Evolutionary conservation across 2,888 invertebrate genomes (phyloP).

Genomic region (Amphimallon solstitiale): DNA sequence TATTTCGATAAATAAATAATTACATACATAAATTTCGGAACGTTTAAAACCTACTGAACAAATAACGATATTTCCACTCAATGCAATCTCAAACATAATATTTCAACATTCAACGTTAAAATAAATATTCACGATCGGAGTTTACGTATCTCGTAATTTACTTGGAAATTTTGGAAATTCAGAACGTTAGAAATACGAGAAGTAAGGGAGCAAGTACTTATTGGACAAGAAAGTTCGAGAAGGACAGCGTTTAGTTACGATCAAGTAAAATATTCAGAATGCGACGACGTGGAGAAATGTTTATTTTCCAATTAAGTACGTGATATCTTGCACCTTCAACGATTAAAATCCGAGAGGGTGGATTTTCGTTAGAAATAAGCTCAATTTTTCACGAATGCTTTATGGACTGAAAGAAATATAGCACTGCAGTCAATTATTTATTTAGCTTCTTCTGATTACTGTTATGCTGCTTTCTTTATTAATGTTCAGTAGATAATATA

Average conservation of each 20-base stretch:
- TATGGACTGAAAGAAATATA: too few relatives aligned
- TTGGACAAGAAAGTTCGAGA: background rate
- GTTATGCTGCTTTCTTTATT: too few relatives aligned
- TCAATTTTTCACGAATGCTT: too few relatives aligned
- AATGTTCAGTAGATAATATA: too few relatives aligned
- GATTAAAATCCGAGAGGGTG: too few relatives aligned
- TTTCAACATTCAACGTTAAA: background rate
- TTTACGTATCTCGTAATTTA: background rate
- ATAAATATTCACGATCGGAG: background rate
- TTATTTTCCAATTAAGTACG: background rate
- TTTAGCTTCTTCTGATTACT: too few relatives aligned
- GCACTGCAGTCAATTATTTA: too few relatives aligned
- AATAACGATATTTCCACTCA: too few relatives aligned
- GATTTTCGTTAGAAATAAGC: too few relatives aligned
- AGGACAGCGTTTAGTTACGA: background rate
- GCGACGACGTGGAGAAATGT: background rate
- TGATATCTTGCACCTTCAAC: too few relatives aligned
- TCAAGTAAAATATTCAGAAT: background rate
- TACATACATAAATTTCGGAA: background rate
- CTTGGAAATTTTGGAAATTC: background rate
- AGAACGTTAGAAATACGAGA: background rate
- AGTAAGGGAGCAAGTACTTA: background rate
- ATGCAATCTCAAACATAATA: too few relatives aligned
- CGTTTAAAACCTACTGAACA: background rate
- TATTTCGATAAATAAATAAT: background rate